Percentiles rank a stretch among this genome's conserved stretches.
phyloP scores from a whole-genome alignment of 2,888 invertebrate species.

The Galerucella nymphaeae region DNA sequence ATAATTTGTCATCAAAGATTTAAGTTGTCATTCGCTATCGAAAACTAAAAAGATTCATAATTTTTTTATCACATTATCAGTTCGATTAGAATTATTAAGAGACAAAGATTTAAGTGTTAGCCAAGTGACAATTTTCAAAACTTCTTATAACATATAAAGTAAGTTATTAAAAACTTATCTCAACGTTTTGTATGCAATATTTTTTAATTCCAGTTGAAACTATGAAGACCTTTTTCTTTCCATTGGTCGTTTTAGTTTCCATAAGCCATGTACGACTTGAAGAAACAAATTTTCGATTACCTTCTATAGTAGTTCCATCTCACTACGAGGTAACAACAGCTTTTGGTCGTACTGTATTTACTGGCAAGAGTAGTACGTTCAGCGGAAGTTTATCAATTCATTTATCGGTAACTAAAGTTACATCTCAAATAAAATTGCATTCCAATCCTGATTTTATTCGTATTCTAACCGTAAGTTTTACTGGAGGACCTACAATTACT shows the following conservation, averaged over 20 bases:
- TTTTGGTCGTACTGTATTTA: conserved; percentile 17
- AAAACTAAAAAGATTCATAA: too few relatives aligned
- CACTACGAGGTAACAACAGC: conserved; percentile 19
- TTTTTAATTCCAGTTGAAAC: neutral
- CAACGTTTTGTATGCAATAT: neutral
- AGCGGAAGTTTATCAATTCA: conserved; percentile 23
- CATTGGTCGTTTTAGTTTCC: neutral
- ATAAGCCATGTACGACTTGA: neutral
- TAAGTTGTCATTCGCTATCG: too few relatives aligned
- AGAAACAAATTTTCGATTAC: conserved; percentile 21
- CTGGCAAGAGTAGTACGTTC: conserved; percentile 10
- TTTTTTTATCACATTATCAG: too few relatives aligned
- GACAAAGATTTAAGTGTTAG: too few relatives aligned
- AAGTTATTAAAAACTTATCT: too few relatives aligned
- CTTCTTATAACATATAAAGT: too few relatives aligned
- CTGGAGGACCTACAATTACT: neutral
- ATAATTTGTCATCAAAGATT: too few relatives aligned
- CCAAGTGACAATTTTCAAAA: too few relatives aligned
- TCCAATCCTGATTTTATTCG: conserved; percentile 18
- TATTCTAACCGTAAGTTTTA: conserved; percentile 14
- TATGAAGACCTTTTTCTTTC: neutral
- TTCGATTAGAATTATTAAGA: too few relatives aligned
- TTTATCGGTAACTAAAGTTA: conserved; percentile 17
- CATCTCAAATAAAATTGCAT: conserved; percentile 31
- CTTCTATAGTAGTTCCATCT: conserved; percentile 14